Conservation (phyloP, 2,888 invertebrate species). For the Archaeoteleia sp. region DNA sequence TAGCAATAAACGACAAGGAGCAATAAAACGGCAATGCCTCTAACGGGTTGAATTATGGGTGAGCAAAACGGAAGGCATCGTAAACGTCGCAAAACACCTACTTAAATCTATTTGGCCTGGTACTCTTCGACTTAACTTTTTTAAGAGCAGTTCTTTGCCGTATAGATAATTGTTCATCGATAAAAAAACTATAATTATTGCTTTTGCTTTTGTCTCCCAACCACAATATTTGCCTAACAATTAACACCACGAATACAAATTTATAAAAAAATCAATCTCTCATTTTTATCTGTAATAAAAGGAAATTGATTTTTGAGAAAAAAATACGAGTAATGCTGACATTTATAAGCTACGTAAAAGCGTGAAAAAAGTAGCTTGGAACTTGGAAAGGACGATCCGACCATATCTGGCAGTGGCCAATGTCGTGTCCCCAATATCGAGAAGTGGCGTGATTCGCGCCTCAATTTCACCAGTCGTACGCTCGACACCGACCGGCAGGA, state of each 20-base stretch:
- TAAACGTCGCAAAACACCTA: constrained; percentile 56
- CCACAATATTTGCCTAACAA: too few species aligned
- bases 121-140: constrained; percentile 47
- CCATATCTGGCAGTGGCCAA: constrained; percentile 54
- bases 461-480: constrained; percentile 60
- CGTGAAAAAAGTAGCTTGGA: constrained; percentile 20
- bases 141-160: constrained; percentile 33
- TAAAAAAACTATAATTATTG: constrained; percentile 8
- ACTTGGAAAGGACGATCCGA: constrained; percentile 26
- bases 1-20: constrained; percentile 55
- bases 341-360: constrained; percentile 26
- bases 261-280: not conserved
- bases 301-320: not conserved
- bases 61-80: constrained; percentile 57
- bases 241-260: too few species aligned
- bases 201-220: constrained; percentile 5
- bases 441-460: constrained; percentile 61
- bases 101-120: constrained; percentile 53
- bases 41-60: constrained; percentile 66
- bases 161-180: constrained; percentile 40
- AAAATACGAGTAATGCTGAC: constrained; percentile 19
- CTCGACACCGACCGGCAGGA: constrained; percentile 63
- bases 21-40: constrained; percentile 63
- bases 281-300: not conserved
- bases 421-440: constrained; percentile 60